Evolutionary conservation across 2,113 vertebrate species (phyloP), one percentile per base, ranked within the genome.

Genomic region (Solea solea): DNA sequence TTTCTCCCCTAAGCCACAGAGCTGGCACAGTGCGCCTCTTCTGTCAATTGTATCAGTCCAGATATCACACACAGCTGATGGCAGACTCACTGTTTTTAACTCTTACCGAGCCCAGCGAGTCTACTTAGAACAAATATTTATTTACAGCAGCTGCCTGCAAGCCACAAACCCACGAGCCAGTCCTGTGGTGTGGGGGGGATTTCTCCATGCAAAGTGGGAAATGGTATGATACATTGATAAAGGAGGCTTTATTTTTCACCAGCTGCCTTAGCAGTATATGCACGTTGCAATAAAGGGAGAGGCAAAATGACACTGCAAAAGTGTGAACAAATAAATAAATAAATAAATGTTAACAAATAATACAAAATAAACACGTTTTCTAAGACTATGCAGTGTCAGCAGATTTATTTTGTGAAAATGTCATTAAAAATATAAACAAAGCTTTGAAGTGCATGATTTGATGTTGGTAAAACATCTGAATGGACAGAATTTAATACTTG

Each of bases 201-300:
- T 5, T 80, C 74, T 81, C 80, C 85, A 86, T 89, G 89, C 90
- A 89, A 74, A 78, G 61, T 83, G 70, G 68, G 64, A 78, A 79
- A 81, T 58, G 28, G 62, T 57, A 74, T 79, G 82, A 68, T 81
- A 74, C 72, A 84, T n/a, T 75, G 58, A 63, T 54, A 64, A 42
- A 40, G 25, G 65, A 45, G 25, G 44, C 63, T 70, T 34, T 14
- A 55, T 44, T 59, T 65, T 71, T 71, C 70, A 78, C 57, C 73
- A 80, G 81, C 83, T 83, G 85, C 82, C 74, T 71, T 49, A 69
- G 63, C 60, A 78, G 76, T 66, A 69, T 81, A 78, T 72, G 70
- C 63, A 86, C 57, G 45, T 78, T 70, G 70, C 72, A 83, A 76
- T 73, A 64, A 78, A 55, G 15, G 57, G 28, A 53, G 80, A 41